phyloP scores from a whole-genome alignment of 2,888 invertebrate genomes.

The Dolichopus griseipennis region DNA sequence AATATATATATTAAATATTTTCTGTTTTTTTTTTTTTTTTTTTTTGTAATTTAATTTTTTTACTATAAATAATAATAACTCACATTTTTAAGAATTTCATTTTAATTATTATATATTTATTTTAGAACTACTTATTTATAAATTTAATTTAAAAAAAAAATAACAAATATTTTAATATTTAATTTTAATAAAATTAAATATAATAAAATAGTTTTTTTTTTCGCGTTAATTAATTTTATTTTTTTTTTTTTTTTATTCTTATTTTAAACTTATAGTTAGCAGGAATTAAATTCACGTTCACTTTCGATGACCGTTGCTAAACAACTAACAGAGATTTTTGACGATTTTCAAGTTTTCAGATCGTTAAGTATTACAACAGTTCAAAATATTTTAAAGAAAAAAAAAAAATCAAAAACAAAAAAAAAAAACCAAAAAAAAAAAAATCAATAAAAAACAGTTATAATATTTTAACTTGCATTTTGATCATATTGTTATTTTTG shows the following conservation, averaged over 20 bases:
- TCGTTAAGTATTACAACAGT: neutral
- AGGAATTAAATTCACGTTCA: neutral
- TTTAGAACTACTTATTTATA: neutral
- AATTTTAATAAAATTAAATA: no score
- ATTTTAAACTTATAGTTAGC: neutral
- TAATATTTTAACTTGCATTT: neutral
- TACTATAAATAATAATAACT: neutral
- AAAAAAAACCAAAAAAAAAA: neutral
- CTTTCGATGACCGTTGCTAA: conserved; percentile 1
- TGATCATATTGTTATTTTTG: neutral
- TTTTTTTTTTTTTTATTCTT: neutral
- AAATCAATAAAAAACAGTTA: no score
- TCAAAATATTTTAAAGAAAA: no score
- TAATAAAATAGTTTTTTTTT: no score
- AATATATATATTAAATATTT: no score
- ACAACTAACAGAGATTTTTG: conserved; percentile 1
- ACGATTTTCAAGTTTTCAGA: conserved; percentile 3
- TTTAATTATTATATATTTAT: neutral
- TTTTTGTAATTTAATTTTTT: no score
- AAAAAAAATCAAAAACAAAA: neutral
- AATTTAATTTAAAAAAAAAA: no score
- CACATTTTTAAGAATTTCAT: conserved; percentile 6
- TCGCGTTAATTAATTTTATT: no score
- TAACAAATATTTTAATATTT: no score
- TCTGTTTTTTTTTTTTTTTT: no score